A percentile compares a stretch with the other conserved stretches of the same genome.
Evolutionary conservation across 2,888 invertebrate species (phyloP).

Genomic region (Pristionchus japonicus): DNA sequence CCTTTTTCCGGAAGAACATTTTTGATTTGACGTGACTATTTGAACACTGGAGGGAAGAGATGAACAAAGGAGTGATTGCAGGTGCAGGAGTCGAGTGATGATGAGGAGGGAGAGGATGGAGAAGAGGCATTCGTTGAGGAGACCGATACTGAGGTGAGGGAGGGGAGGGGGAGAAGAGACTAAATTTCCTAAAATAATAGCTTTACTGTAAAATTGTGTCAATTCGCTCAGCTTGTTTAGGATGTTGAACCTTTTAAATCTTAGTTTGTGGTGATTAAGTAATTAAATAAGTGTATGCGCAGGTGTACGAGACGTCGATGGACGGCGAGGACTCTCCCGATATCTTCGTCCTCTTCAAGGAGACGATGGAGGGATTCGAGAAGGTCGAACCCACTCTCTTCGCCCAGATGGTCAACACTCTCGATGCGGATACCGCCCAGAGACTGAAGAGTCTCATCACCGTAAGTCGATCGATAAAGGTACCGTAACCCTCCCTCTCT

Average conservation of each 20-base stretch:
- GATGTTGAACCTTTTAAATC: too few relatives aligned
- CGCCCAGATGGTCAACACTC: constrained; percentile 45
- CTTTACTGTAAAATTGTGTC: too few relatives aligned
- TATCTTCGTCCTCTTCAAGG: constrained; percentile 47
- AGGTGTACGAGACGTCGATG: constrained; percentile 42
- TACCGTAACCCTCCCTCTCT: neutral
- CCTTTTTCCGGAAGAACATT: too few relatives aligned
- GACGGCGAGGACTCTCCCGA: constrained; percentile 43
- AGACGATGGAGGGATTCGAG: constrained; percentile 47
- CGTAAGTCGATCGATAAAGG: neutral
- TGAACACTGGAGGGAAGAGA: too few relatives aligned
- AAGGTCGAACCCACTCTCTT: constrained; percentile 39
- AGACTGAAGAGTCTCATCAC: constrained; percentile 43
- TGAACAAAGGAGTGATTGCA: neutral
- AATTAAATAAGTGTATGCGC: neutral
- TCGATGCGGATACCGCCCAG: constrained; percentile 27
- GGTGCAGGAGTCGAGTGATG: constrained; percentile 35
- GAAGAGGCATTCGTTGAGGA: constrained; percentile 37
- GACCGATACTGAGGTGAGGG: constrained; percentile 46
- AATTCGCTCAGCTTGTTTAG: too few relatives aligned
- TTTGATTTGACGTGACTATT: too few relatives aligned
- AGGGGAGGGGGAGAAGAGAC: too few relatives aligned
- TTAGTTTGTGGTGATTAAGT: neutral
- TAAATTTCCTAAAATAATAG: too few relatives aligned
- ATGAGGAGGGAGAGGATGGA: constrained; percentile 40